Percentiles rank a stretch among this genome's conserved stretches.
Conservation (phyloP, 2,797 vertebrate genomes). For the Stomatorhinus walkeri region DNA sequence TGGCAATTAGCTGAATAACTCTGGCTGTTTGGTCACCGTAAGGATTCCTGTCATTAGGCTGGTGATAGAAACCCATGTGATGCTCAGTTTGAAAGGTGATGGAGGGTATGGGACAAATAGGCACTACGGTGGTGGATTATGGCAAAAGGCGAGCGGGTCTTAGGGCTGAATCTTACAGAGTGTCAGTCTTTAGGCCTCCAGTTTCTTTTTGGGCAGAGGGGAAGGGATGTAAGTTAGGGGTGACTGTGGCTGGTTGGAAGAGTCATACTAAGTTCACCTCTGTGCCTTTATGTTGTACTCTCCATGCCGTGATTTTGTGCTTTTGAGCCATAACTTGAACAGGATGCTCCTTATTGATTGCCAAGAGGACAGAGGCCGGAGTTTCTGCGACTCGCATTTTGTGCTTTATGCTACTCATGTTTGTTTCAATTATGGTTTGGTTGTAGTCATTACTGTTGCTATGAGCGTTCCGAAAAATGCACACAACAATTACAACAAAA, state of each 20-base stretch:
- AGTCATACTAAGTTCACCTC: not conserved
- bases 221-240: not conserved
- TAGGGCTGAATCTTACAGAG: not conserved
- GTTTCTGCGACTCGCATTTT: not conserved
- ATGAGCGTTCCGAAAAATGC: not conserved
- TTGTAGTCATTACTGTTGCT: not conserved
- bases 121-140: not conserved
- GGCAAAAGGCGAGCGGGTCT: not conserved
- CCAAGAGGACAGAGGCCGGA: not conserved
- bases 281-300: not conserved
- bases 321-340: not conserved
- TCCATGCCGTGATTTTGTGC: not conserved
- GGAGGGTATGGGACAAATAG: not conserved
- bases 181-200: not conserved
- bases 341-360: not conserved
- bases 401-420: not conserved
- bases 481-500: not conserved
- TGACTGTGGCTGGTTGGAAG: not conserved
- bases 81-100: not conserved
- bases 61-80: not conserved
- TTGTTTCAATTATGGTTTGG: not conserved
- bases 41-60: not conserved
- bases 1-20: not conserved
- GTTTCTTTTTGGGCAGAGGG: not conserved
- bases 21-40: not conserved